A percentile compares a stretch with the other conserved stretches of the same genome.
These are phyloP conservation scores for Typhlichthys eigenmanni DNA, from an alignment of 2,797 vertebrate genomes.

Conservation along the genomic window DNA sequence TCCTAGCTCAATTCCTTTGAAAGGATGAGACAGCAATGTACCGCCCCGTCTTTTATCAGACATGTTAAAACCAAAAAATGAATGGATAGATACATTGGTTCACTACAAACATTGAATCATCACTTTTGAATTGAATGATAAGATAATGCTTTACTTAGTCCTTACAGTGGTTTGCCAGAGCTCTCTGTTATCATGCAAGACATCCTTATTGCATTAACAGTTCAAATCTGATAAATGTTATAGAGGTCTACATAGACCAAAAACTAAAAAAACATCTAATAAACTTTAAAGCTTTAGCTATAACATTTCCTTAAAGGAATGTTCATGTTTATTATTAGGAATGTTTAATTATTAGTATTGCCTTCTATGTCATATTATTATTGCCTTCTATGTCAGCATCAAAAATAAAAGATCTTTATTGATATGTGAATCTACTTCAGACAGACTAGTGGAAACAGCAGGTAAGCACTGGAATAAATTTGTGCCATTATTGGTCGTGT, in stretches of 20 bases:
- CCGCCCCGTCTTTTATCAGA: conserved; percentile 24
- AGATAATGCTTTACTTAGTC: conserved; percentile 23
- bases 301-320: too few relatives aligned
- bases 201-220: too few relatives aligned
- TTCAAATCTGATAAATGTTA: too few relatives aligned
- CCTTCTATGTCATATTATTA: too few relatives aligned
- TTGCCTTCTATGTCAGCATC: too few relatives aligned
- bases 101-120: conserved; percentile 28
- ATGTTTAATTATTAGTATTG: too few relatives aligned
- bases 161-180: conserved; percentile 32
- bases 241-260: too few relatives aligned
- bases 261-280: too few relatives aligned
- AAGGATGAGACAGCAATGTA: conserved; percentile 47
- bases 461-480: conserved; percentile 8
- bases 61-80: conserved; percentile 10
- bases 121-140: conserved; percentile 14
- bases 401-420: not conserved
- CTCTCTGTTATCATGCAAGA: conserved; percentile 13
- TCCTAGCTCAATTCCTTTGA: conserved; percentile 39
- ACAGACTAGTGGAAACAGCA: not conserved
- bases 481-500: too few relatives aligned
- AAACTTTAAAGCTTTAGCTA: too few relatives aligned
- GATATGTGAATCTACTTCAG: conserved; percentile 1
- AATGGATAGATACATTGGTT: conserved; percentile 24
- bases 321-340: too few relatives aligned